Evolutionary conservation across 37 sponge, comb jelly and placozoan species (phyloP).

Genomic region (Ephydatia muelleri): DNA sequence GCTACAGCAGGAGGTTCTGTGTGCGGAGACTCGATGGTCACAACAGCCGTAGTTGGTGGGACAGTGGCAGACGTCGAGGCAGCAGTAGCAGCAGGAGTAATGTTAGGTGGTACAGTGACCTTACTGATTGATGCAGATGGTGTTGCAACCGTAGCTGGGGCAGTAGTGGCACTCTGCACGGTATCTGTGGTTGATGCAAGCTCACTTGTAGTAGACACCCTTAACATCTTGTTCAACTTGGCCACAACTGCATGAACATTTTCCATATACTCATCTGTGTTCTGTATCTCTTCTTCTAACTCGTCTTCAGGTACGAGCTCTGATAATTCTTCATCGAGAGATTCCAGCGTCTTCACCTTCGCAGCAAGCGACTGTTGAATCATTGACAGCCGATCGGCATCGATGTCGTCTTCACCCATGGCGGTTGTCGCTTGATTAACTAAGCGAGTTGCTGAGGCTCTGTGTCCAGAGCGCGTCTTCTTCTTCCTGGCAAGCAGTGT

Average conservation of each 20-base stretch:
- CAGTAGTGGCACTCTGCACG: too few species aligned
- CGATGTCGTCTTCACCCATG: constrained; percentile 6
- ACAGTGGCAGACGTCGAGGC: background rate
- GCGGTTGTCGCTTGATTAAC: constrained; percentile 23
- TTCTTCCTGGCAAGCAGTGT: constrained; percentile 26
- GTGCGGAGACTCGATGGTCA: too few species aligned
- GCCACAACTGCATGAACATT: constrained; percentile 14
- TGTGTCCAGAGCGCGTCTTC: constrained; percentile 30
- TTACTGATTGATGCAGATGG: constrained; percentile 2
- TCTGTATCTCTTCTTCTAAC: constrained; percentile 43
- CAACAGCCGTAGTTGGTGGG: too few species aligned
- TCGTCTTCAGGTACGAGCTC: constrained; percentile 9
- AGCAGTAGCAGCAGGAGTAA: background rate
- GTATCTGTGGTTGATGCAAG: too few species aligned
- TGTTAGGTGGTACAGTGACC: background rate
- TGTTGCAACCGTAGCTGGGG: background rate
- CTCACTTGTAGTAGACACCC: background rate
- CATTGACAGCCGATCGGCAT: constrained; percentile 4
- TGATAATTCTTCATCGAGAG: constrained; percentile 14
- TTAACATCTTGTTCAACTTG: constrained; percentile 16
- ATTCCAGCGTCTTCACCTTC: constrained; percentile 8
- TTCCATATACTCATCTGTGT: constrained; percentile 16
- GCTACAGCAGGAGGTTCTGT: too few species aligned
- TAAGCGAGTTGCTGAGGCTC: constrained; percentile 19
- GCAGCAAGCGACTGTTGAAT: background rate